Conservation (phyloP, 2,888 invertebrate species). For the Diaprepes abbreviatus region DNA sequence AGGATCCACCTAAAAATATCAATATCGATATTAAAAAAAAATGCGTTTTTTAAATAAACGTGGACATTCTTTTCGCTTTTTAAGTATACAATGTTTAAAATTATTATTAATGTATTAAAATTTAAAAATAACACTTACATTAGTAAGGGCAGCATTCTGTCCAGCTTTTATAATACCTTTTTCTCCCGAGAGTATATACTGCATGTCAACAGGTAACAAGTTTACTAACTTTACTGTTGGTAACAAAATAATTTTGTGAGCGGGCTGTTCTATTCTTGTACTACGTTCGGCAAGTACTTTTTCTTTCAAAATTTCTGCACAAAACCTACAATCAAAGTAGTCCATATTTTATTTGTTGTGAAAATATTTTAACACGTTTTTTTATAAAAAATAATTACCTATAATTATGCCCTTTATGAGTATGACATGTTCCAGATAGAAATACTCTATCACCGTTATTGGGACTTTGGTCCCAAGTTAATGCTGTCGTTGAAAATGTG, state of each 20-base stretch:
- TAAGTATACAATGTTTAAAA: too few species aligned
- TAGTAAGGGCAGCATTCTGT: constrained; percentile 61
- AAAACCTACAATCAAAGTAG: constrained; percentile 77
- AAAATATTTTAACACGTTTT: too few species aligned
- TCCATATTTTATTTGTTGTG: too few species aligned
- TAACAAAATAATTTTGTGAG: constrained; percentile 87
- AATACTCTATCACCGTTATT: constrained; percentile 66
- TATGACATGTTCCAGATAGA: constrained; percentile 67
- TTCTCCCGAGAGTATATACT: constrained; percentile 71
- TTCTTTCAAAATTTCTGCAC: constrained; percentile 84
- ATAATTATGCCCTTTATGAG: constrained; percentile 67
- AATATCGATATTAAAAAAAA: too few species aligned
- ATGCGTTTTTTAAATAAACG: too few species aligned
- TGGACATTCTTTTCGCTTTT: too few species aligned
- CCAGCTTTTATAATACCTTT: constrained; percentile 59
- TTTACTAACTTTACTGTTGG: constrained; percentile 90
- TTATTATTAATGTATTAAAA: too few species aligned
- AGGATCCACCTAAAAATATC: constrained; percentile 77
- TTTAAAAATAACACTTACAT: constrained; percentile 56
- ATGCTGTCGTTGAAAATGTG: constrained; percentile 72
- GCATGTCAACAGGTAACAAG: constrained; percentile 87
- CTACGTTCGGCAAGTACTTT: constrained; percentile 71
- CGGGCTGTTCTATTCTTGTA: constrained; percentile 75
- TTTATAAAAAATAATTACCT: constrained; percentile 59
- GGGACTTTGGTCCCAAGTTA: constrained; percentile 75